These are phyloP conservation scores for Octodonta nipae DNA, from an alignment of 2,888 invertebrate species.

Conservation along the genomic window DNA sequence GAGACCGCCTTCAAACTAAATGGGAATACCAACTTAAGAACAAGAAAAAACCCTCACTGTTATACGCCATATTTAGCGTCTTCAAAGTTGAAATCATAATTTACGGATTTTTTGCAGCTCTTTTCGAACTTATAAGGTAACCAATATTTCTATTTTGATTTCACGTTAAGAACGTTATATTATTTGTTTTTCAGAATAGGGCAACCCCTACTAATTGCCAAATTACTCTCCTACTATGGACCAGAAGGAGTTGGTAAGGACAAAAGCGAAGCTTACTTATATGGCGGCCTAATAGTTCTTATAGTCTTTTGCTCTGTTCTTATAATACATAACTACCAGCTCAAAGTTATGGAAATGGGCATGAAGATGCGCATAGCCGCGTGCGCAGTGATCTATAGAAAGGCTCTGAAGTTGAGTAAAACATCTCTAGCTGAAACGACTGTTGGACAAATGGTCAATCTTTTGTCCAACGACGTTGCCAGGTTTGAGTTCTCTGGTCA, in stretches of 20 bases:
- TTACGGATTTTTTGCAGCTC: conserved; percentile 11
- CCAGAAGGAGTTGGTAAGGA: conserved; percentile 31
- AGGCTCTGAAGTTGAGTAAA: conserved; percentile 17
- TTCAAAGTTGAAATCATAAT: conserved; percentile 17
- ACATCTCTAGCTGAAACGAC: conserved; percentile 17
- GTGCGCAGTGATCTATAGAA: conserved; percentile 66
- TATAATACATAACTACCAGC: conserved; percentile 61
- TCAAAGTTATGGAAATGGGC: conserved; percentile 66
- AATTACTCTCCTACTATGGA: conserved; percentile 48
- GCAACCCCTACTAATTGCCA: conserved; percentile 21
- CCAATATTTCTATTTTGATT: no score
- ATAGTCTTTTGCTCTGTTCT: conserved; percentile 37
- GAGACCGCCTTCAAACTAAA: conserved; percentile 30
- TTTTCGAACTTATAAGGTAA: conserved; percentile 17
- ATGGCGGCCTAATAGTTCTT: conserved; percentile 55
- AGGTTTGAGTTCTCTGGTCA: conserved; percentile 68
- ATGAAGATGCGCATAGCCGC: conserved; percentile 73
- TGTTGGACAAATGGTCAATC: conserved; percentile 20
- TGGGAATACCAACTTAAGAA: conserved; percentile 21
- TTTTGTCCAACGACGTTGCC: conserved; percentile 41
- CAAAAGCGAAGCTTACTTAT: conserved; percentile 54
- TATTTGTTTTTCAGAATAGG: conserved; percentile 18
- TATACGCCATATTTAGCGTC: conserved; percentile 20
- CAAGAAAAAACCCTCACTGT: conserved; percentile 19
- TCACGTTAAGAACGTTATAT: no score